Base-by-base conservation (phyloP, 2,888 invertebrate genomes). In the Brenthis ino region DNA sequence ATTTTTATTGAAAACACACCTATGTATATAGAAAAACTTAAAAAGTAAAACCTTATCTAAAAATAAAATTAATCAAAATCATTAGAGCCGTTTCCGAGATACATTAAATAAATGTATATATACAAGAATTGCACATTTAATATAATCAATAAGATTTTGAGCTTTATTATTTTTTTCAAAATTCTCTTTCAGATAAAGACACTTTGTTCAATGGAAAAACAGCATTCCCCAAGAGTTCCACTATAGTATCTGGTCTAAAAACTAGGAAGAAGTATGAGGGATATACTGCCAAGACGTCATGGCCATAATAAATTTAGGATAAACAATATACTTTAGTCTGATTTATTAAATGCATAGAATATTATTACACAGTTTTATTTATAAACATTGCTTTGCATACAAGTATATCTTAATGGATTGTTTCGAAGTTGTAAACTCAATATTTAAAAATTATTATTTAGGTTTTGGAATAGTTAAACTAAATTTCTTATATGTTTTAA, bases 211-310 rank as follows among this genome's bases (percentile, higher is more conserved):
- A 94, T 73, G 98, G 98, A 11, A 85, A 95, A 76, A 95, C 97
- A 37, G 98, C 97, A 0, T 99, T 96, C 84, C 98, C 98, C 1
- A 95, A 95, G 79, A 96, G 96, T 80, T 97, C 97, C 1, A 97
- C 97, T 0, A 87, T 97, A 66, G 97, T 98, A 0, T 95, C 97
- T 0, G 97, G 98, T 47, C 84, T 98, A 3, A 97, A 96, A 82
- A 94, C 96, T 75, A 96, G 95, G 76, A 95, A 96, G 80, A 98
- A 97, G 86, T 98, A 98, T 85, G 94, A 93, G 74, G 96, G 96
- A 0, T 94, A 95, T 80, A 86, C 85, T 69, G 96, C 96, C 13
- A 95, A 95, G 77, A 89, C 93, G 72, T 93, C 94, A 0, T 95
- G 94, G 94, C 95, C 95, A 12, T 95, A 86, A 84, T 12, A n/a